phyloP scores from a whole-genome alignment of 2,888 invertebrate genomes.

The Lordiphosa fenestrarum region DNA sequence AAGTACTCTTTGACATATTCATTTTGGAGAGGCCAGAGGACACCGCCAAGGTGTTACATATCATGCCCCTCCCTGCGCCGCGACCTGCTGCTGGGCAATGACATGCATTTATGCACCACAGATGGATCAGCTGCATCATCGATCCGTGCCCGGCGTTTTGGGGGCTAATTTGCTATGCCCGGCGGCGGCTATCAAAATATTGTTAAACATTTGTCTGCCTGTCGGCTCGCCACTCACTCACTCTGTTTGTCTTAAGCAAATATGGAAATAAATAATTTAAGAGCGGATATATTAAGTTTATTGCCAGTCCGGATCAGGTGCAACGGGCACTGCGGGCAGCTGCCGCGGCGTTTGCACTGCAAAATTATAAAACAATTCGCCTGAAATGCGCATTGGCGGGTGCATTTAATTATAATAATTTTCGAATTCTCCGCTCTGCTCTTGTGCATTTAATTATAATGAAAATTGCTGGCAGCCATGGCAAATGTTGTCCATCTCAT shows the following conservation, averaged over 20 bases:
- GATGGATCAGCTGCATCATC: constrained; percentile 23
- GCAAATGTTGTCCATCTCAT: constrained; percentile 31
- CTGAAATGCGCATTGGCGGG: constrained; percentile 67
- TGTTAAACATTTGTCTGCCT: constrained; percentile 63
- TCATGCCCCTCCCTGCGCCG: constrained; percentile 15
- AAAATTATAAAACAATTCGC: constrained; percentile 71
- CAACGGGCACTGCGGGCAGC: constrained; percentile 43
- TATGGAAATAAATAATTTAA: constrained; percentile 69
- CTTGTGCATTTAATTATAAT: constrained; percentile 68
- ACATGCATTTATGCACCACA: constrained; percentile 70
- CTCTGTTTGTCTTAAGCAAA: constrained; percentile 54
- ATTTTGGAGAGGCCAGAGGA: constrained; percentile 57
- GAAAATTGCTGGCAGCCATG: constrained; percentile 54
- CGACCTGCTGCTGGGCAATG: constrained; percentile 45
- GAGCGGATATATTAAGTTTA: constrained; percentile 79
- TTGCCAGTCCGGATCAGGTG: constrained; percentile 58
- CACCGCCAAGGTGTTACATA: constrained; percentile 68
- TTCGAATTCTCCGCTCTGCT: constrained; percentile 33
- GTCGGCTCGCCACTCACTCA: constrained; percentile 12
- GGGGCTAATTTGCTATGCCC: constrained; percentile 68
- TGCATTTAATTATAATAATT: constrained; percentile 73
- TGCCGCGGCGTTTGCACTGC: constrained; percentile 34
- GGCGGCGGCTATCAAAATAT: constrained; percentile 67
- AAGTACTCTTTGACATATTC: constrained; percentile 71
- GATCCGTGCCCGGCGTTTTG: constrained; percentile 32